Base-by-base conservation (phyloP, 1,140 invertebrate species). In the Diachasma alloeum region DNA sequence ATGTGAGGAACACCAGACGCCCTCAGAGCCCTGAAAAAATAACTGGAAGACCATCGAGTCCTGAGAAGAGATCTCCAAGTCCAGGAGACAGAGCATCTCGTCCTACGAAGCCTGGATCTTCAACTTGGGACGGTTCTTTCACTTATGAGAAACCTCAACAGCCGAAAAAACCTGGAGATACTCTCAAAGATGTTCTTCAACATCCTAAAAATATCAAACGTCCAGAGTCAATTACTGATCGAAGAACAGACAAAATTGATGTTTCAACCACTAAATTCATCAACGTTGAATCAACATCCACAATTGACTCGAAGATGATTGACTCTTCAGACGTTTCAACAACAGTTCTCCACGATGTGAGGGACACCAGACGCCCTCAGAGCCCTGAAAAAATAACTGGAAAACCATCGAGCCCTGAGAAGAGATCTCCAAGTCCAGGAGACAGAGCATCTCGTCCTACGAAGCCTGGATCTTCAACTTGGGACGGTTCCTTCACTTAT, bases 401-500 rank as follows among this genome's bases (percentile, higher is more conserved):
- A 59, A 68, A 46, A 42, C 66, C 80, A 1, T 69, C n/a, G n/a
- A 75, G 66, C 53, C 78, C 76, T 10, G 82, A 81, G 69, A 80
- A 83, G 39, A 74, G 80, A 31, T 63, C 79, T 3, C 9, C 10
- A 0, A 78, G 82, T 74, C 82, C 82, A 0, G 48, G 11, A 13
- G 79, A 77, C 31, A 63, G 69, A 56, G 63, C 72, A 36, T 46
- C 15, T 11, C 72, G 77, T 68, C 75, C 75, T 9, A 71, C 53
- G 9, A 80, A 78, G 72, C 79, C 74, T 4, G 80, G 80, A 15
- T 75, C 75, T 19, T 81, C 80, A 8, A 77, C 80, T 5, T 80
- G 81, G 81, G 78, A 81, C 13, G 81, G 80, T 24, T 78, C 72
- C 3, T 80, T 83, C 48, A 74, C 75, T n/a, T 75, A 71, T n/a